Evolutionary conservation across 2,888 invertebrate genomes (phyloP).

Genomic region (Amaurobius ferox): DNA sequence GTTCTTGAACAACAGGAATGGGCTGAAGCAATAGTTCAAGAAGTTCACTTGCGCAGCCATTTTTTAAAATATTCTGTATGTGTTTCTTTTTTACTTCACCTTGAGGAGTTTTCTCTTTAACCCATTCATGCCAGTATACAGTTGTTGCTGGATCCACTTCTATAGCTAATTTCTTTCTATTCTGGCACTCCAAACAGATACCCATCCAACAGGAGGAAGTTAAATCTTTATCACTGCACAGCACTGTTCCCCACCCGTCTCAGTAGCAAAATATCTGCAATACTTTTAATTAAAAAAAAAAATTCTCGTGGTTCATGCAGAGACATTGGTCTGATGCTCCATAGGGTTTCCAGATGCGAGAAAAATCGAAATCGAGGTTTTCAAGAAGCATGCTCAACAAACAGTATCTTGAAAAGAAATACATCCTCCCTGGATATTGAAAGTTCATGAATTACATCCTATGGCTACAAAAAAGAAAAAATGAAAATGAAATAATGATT

Average conservation of each 20-base stretch:
- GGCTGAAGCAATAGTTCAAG: neutral
- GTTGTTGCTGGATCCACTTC: neutral
- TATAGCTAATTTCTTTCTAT: neutral
- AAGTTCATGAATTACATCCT: no score
- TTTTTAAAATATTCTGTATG: neutral
- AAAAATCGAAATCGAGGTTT: no score
- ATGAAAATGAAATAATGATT: no score
- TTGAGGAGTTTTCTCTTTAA: constrained; percentile 1
- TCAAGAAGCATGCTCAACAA: no score
- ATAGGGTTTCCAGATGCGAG: no score
- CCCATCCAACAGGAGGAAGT: constrained; percentile 1
- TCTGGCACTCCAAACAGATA: neutral
- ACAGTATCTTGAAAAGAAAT: no score
- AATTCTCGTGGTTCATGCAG: no score
- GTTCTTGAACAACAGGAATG: neutral
- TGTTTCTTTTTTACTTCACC: neutral
- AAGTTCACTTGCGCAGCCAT: neutral
- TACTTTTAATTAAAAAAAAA: no score
- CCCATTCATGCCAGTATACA: neutral
- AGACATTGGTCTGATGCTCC: no score
- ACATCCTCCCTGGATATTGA: no score
- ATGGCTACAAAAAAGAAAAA: no score
- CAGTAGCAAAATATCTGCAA: no score
- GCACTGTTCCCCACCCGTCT: neutral
- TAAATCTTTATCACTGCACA: neutral